Conservation (phyloP, 2,888 invertebrate genomes). For the Drosophila lutescens region DNA sequence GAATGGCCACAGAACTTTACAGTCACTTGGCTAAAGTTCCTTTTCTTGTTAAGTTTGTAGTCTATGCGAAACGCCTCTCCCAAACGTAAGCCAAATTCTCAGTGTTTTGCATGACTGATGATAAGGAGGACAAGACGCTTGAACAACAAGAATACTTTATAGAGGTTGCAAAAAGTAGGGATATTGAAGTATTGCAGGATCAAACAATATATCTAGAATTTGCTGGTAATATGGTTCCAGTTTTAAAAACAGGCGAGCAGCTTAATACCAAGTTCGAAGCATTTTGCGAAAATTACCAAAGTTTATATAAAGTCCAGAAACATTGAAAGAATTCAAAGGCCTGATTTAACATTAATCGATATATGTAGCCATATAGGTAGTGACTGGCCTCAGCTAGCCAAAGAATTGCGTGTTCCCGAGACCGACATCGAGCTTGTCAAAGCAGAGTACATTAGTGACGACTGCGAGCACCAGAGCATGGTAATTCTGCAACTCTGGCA, state of each 20-base stretch:
- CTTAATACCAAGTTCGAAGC: conserved; percentile 96
- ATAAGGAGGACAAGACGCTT: conserved; percentile 98
- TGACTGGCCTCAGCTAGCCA: conserved; percentile 95
- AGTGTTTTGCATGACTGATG: conserved; percentile 99
- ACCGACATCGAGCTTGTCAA: conserved; percentile 95
- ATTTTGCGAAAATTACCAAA: conserved; percentile 93
- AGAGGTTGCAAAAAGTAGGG: conserved; percentile 97
- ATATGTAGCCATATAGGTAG: conserved; percentile 94
- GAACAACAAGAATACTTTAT: conserved; percentile 96
- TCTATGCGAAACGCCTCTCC: conserved; percentile 97
- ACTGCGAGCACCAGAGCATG: conserved; percentile 93
- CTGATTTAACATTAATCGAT: conserved; percentile 94
- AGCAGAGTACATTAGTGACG: conserved; percentile 90
- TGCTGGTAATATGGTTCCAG: conserved; percentile 96
- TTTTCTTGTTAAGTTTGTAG: conserved; percentile 98
- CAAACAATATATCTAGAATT: conserved; percentile 98
- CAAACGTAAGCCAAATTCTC: conserved; percentile 93
- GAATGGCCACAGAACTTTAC: conserved; percentile 98
- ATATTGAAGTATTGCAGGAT: conserved; percentile 96
- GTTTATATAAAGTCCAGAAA: background rate
- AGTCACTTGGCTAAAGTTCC: conserved; percentile 93
- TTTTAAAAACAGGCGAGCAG: conserved; percentile 98
- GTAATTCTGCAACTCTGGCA: conserved; percentile 97
- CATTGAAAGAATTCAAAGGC: conserved; percentile 86
- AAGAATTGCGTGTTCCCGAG: conserved; percentile 93